phyloP scores from a whole-genome alignment of 2,113 vertebrate species.

The Stictonetta naevosa region DNA sequence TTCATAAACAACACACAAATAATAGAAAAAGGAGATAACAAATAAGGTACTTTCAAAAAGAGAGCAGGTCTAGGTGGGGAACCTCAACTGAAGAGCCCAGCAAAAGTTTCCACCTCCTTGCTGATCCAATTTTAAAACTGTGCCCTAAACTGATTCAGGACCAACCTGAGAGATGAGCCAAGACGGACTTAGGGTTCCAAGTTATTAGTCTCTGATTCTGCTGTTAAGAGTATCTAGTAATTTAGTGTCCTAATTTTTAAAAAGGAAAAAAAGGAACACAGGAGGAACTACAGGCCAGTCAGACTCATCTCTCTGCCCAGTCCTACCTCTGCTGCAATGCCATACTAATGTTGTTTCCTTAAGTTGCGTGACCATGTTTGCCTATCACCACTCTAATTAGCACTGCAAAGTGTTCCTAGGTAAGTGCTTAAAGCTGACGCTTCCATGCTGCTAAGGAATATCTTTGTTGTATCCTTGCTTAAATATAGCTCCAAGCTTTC shows the following conservation, averaged over 20 bases:
- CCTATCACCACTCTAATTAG: background rate
- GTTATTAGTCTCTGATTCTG: background rate
- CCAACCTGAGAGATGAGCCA: background rate
- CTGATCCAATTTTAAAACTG: background rate
- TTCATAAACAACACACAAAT: background rate
- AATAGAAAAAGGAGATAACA: background rate
- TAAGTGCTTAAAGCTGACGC: background rate
- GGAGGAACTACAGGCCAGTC: no score
- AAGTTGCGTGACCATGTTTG: background rate
- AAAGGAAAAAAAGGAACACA: no score
- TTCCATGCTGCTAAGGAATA: background rate
- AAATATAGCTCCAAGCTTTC: background rate
- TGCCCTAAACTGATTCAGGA: background rate
- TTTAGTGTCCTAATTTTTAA: background rate
- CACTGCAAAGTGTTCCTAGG: background rate
- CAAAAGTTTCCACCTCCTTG: background rate
- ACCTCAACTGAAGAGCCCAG: background rate
- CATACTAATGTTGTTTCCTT: background rate
- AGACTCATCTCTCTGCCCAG: no score
- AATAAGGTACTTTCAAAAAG: background rate
- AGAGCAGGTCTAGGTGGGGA: background rate
- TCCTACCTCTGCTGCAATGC: background rate
- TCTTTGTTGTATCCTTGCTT: background rate
- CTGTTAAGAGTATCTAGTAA: background rate
- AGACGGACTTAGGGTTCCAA: background rate